Evolutionary conservation across 2,888 invertebrate species (phyloP), one percentile per base, ranked within the genome.

Genomic region (Pachycephus smyrnensis): DNA sequence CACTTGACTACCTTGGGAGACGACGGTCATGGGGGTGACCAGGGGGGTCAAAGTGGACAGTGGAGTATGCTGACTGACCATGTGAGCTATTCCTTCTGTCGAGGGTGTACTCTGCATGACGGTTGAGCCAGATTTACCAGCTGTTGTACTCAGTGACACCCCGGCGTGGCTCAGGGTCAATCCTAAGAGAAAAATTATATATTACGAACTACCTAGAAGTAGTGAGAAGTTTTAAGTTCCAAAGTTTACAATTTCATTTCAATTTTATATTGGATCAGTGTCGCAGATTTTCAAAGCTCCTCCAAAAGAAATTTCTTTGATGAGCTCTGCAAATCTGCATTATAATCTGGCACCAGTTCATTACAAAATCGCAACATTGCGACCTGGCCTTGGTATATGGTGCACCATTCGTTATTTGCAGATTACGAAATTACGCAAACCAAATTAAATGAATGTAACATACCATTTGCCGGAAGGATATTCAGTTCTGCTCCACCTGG

Each of bases 1-100:
- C 82, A 93, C 92, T 82, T 92, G 92, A 84, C 90, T 92, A 32
- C 94, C 93, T 88, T 94, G 95, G 32, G 95, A 95, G 80, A 95
- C 94, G 69, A 95, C 94, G 32, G 92, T 91, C 90, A 92, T 91
- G 35, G 92, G 92, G 15, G 91, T 89, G n/a, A 91, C 90, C 83
- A 96, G 91, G 4, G 95, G 95, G n/a, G 94, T 93, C 81, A 95
- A 91, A 4, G 94, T 94, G 80, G 92, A 90, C 15, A 92, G 87
- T 71, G 89, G 88, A 71, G 90, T 83, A 76, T 91, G 91, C 68
- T 90, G 89, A 33, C 90, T 86, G 55, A 92, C 92, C 75, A 93
- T 91, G 85, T 92, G 92, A 76, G 92, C 90, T 84, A 92, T 92
- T 82, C 92, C 89, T 81, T 90, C 91, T 81, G 90, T 86, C 83